Percentiles rank a stretch among this genome's conserved stretches.
phyloP scores from a whole-genome alignment of 1,140 invertebrate species.

The Drosophila tristis region DNA sequence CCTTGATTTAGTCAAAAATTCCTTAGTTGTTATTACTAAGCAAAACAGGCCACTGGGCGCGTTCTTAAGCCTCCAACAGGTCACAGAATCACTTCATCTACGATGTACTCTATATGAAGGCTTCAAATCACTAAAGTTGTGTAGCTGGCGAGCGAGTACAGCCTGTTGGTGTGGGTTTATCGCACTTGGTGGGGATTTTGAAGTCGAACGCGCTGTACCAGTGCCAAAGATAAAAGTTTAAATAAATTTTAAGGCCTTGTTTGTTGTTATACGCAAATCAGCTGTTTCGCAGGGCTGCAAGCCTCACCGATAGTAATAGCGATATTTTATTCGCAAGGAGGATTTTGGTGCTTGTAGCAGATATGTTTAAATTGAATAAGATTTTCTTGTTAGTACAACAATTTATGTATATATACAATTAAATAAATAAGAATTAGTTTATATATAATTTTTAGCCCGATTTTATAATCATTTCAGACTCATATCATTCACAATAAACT shows the following conservation, averaged over 20 bases:
- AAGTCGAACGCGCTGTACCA: conserved; percentile 20
- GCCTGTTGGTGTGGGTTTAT: conserved; percentile 17
- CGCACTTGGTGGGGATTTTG: conserved; percentile 19
- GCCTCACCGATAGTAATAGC: neutral
- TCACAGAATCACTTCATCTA: too few species aligned
- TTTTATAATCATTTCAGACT: too few species aligned
- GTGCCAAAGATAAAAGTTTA: conserved; percentile 57
- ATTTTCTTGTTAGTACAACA: too few species aligned
- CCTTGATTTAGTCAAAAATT: conserved; percentile 20
- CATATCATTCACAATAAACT: too few species aligned
- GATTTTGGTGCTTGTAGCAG: neutral
- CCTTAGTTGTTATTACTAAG: conserved; percentile 14
- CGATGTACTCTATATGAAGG: too few species aligned
- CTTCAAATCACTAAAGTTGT: neutral
- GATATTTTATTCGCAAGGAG: neutral
- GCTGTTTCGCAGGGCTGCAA: conserved; percentile 47
- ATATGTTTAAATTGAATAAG: neutral
- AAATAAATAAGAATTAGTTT: too few species aligned
- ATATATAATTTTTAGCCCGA: too few species aligned
- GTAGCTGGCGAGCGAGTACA: neutral
- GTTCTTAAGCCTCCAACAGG: conserved; percentile 3
- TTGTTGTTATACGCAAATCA: conserved; percentile 32
- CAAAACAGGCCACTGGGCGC: conserved; percentile 12
- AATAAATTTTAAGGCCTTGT: conserved; percentile 47
- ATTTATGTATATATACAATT: too few species aligned